A percentile compares a stretch with the other conserved stretches of the same genome.
These are phyloP conservation scores for Fregata magnificens DNA, from an alignment of 2,113 vertebrate genomes.

Conservation along the genomic window DNA sequence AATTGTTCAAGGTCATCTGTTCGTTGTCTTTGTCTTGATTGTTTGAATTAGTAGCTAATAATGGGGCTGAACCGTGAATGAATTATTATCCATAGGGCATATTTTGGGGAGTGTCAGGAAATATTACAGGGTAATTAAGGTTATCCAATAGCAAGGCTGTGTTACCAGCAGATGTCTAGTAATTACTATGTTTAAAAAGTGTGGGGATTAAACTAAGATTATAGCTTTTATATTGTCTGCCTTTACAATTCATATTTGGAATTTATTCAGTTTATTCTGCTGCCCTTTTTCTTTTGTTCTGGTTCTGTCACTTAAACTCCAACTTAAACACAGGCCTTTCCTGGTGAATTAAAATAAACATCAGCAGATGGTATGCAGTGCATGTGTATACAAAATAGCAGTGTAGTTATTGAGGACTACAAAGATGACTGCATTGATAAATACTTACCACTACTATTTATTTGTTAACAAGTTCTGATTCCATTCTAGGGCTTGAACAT, in stretches of 20 bases:
- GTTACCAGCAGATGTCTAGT: slow-evolving; percentile 80
- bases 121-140: slow-evolving; percentile 81
- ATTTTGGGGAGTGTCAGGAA: slow-evolving; percentile 81
- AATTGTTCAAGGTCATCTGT: slow-evolving; percentile 79
- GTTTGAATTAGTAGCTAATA: slow-evolving; percentile 81
- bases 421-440: slow-evolving; percentile 39
- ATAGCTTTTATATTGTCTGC: slow-evolving; percentile 81
- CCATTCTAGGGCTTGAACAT: not conserved
- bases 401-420: not conserved
- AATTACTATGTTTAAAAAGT: slow-evolving; percentile 83
- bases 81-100: slow-evolving; percentile 77
- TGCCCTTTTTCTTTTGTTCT: slow-evolving; percentile 77
- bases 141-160: slow-evolving; percentile 76
- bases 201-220: slow-evolving; percentile 77
- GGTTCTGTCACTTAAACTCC: slow-evolving; percentile 73
- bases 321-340: slow-evolving; percentile 73
- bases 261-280: slow-evolving; percentile 76
- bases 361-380: slow-evolving; percentile 70
- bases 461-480: slow-evolving; percentile 27
- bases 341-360: slow-evolving; percentile 74
- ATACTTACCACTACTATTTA: not conserved
- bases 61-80: slow-evolving; percentile 76
- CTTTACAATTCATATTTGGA: slow-evolving; percentile 80
- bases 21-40: slow-evolving; percentile 76
- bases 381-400: slow-evolving; percentile 66